Evolutionary conservation across 1,140 invertebrate species (phyloP), one percentile per base, ranked within the genome.

Genomic region (Macrobrachium nipponense): DNA sequence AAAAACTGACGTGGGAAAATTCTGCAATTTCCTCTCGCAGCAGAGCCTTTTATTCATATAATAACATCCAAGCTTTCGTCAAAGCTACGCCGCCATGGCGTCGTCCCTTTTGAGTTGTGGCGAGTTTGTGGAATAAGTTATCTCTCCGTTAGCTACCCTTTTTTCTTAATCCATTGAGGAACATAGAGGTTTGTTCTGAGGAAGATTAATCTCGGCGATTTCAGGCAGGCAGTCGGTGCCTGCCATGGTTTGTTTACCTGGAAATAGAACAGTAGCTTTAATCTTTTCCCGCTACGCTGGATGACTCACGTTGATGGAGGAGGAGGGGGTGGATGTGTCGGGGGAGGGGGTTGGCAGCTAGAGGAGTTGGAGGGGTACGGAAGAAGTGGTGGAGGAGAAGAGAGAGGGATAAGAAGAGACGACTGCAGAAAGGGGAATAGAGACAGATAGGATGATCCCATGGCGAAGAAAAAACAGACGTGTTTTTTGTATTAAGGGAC

Each of bases 181-280:
- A 36, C 27, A 14, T 51, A 18, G 7, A 68, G 51, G 36, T 18
- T 15, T 36, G 23, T 18, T 36, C 6, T 18, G 70, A 7, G 70
- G 7, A 36, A 51, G 70, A 18, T 51, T 18, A 36, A 23, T 18
- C 70, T 17, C 27, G 70, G 20, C 27, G 36, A 20, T 70, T 23
- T 73, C 36, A n/a, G 36, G 70, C 70, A 36, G 27, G 70, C 20
- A 15, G 36, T 58, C 14, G 43, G 0, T 44, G 14, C 43, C 43
- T 15, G 72, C 23, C 15, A n/a, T 23, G 44, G 73, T 76, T 76
- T 76, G 73, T 76, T 76, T 76, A 76, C 73, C 51, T 76, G 73
- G 17, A 7, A 14, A 58, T 76, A 58, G n/a, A 20, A 76, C 73
- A 76, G 51, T 44, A 76, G 44, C 73, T 76, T 76, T 76, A 76